Evolutionary conservation across 2,797 vertebrate genomes (phyloP), one percentile per base, ranked within the genome.

Genomic region (Xenops minutus): DNA sequence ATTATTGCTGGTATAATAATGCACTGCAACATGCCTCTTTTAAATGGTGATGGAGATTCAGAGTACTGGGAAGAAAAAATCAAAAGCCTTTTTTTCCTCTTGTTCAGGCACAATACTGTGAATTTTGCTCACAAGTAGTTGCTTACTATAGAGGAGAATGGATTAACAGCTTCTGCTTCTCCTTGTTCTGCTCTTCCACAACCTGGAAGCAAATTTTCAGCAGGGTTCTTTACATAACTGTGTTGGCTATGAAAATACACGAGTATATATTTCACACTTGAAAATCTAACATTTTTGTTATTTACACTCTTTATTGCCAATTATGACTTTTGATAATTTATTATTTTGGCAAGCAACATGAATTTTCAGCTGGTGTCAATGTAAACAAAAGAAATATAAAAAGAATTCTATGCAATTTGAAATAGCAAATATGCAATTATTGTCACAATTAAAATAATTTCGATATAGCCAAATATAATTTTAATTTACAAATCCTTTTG

Each of bases 101-200:
- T 83, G 44, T 37, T 14, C 34, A 34, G 59, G 34, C 14, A 66
- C 12, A 48, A 19, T 43, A 19, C 23, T 62, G 37, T 8, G 34
- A 54, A 72, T 67, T 79, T 74, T 71, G 62, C 17, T 69, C 16
- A 9, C 37, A 66, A 71, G 34, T 62, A 6, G 34, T 48, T 81
- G 37, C 14, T 61, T 81, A 17, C 41, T 52, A 1, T 27, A 51
- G 49, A 78, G 62, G 24, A 5, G 6, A 14, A 52, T 0, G 0
- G 34, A 48, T 18, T 32, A 30, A 5, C 16, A 15, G 9, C 14
- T 78, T 46, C 23, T 75, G 14, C 24, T 54, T 13, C 29, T 90
- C 26, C 20, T 18, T 62, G 6, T 48, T 73, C n/a, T 66, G 15
- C 48, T 74, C 24, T 55, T 86, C 34, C 26, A 37, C 23, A n/a